Conservation (phyloP, 2,888 invertebrate genomes). For the Melieria omissa region DNA sequence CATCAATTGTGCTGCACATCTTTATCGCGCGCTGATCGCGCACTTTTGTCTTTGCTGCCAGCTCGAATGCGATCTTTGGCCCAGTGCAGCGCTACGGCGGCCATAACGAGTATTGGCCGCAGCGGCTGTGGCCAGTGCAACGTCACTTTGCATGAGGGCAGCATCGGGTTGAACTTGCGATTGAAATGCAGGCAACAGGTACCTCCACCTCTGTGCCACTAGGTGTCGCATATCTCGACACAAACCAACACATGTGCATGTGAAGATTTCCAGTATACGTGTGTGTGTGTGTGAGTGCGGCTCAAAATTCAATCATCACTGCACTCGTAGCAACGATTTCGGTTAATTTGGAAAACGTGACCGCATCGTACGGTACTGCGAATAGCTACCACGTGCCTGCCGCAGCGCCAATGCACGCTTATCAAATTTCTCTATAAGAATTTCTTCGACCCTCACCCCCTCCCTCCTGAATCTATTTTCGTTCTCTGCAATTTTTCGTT, state of each 20-base stretch:
- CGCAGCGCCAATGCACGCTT: no score
- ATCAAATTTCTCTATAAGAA: no score
- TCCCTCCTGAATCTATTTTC: background rate
- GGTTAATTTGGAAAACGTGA: constrained; percentile 63
- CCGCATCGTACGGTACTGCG: constrained; percentile 18
- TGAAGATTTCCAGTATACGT: background rate
- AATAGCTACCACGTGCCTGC: constrained; percentile 10
- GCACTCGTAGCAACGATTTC: constrained; percentile 52
- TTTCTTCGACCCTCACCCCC: no score
- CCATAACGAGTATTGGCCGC: background rate
- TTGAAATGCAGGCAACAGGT: constrained; percentile 23
- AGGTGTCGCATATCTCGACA: constrained; percentile 46
- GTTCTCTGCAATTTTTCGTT: background rate
- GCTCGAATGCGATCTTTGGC: constrained; percentile 21
- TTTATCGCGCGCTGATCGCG: constrained; percentile 16
- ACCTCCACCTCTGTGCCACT: constrained; percentile 37
- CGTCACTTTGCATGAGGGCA: constrained; percentile 18
- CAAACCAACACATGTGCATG: background rate
- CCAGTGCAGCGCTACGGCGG: background rate
- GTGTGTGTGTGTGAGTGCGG: constrained; percentile 21
- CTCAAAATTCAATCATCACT: constrained; percentile 42
- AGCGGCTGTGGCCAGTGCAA: constrained; percentile 7
- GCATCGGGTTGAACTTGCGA: constrained; percentile 17
- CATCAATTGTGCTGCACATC: constrained; percentile 1
- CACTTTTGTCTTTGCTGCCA: background rate